These are phyloP conservation scores for Eupithecia centaureata DNA, from an alignment of 2,888 invertebrate species.

Conservation along the genomic window DNA sequence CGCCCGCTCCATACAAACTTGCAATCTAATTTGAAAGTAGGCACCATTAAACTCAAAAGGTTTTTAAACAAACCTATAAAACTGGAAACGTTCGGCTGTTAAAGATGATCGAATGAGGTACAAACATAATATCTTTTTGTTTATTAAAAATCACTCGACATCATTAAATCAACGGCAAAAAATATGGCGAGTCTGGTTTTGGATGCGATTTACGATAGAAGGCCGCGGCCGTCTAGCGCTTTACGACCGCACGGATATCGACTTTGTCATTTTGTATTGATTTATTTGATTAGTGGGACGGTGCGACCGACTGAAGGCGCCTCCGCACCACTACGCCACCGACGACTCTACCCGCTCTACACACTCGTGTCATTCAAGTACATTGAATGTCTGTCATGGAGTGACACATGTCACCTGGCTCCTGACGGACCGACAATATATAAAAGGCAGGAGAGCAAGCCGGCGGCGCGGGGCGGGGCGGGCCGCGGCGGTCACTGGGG, in stretches of 20 bases:
- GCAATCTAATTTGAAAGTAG: slow-evolving; percentile 34
- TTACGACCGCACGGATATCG: slow-evolving; percentile 29
- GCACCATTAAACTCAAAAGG: slow-evolving; percentile 29
- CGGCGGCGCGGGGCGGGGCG: too few species aligned
- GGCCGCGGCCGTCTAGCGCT: slow-evolving; percentile 8
- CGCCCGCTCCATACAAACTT: slow-evolving; percentile 29
- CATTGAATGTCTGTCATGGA: too few species aligned
- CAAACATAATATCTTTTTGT: slow-evolving; percentile 38
- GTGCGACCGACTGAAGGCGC: not conserved
- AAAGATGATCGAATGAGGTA: slow-evolving; percentile 34
- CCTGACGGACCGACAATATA: too few species aligned
- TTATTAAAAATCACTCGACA: slow-evolving; percentile 41
- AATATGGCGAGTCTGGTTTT: slow-evolving; percentile 41
- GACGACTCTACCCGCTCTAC: not conserved
- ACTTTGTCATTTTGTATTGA: slow-evolving; percentile 39
- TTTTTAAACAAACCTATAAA: slow-evolving; percentile 36
- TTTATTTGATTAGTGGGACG: slow-evolving; percentile 38
- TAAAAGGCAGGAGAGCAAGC: too few species aligned
- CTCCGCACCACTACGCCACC: not conserved
- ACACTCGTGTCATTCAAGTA: not conserved
- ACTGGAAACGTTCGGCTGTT: slow-evolving; percentile 29
- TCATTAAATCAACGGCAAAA: slow-evolving; percentile 40
- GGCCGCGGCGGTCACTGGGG: not conserved
- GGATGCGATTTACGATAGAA: slow-evolving; percentile 32
- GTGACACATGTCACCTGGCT: not conserved